Evolutionary conservation across 2,797 vertebrate genomes (phyloP).

Genomic region (Vireo griseus): DNA sequence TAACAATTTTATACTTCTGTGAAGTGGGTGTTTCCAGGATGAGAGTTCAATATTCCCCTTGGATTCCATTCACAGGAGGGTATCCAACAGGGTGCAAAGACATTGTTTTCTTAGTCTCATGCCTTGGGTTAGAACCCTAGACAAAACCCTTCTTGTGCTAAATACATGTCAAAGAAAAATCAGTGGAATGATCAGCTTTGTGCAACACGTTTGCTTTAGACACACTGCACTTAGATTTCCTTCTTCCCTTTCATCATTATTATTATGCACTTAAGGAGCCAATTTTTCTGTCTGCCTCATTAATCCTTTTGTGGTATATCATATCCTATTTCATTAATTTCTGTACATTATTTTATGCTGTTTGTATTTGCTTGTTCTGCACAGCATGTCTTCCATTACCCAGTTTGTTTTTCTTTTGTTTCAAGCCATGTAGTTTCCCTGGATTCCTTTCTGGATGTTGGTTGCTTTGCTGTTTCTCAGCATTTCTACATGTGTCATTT

Average conservation of each 20-base stretch:
- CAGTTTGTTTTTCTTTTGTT: neutral
- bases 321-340: neutral
- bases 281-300: neutral
- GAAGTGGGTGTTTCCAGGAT: neutral
- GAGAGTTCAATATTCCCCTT: neutral
- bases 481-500: neutral
- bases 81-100: neutral
- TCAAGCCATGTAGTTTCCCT: neutral
- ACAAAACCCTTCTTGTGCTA: neutral
- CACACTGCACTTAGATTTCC: neutral
- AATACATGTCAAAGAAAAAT: neutral
- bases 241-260: neutral
- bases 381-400: neutral
- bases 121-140: neutral
- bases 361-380: neutral
- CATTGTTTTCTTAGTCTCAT: neutral
- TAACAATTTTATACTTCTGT: neutral
- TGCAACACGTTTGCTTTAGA: neutral
- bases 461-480: constrained; percentile 4
- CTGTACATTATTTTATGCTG: neutral
- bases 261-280: neutral
- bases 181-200: neutral
- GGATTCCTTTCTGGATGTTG: neutral
- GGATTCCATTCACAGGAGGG: neutral
- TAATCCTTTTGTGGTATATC: constrained; percentile 14